Base-by-base conservation (phyloP, 1,140 invertebrate genomes). In the Conopomorpha cramerella region DNA sequence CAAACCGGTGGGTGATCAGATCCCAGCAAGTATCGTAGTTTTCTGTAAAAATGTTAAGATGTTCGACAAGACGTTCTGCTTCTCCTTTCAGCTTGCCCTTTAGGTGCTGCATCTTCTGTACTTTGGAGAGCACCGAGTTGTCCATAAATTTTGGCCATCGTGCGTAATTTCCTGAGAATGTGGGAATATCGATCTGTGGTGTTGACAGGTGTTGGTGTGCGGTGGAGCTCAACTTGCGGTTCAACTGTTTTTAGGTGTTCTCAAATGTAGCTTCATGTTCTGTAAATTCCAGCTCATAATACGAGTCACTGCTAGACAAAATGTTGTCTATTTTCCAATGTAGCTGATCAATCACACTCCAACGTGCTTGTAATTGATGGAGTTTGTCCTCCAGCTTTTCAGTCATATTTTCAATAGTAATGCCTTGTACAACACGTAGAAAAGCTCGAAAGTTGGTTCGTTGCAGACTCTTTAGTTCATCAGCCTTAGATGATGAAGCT, bases 11-110 rank as follows among this genome's bases (percentile, higher is more conserved):
- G 16, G 3, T 33, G 2, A 33, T 8, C 2, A 33, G 17, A 3
- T 33, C 31, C 31, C 31, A 33, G 13, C 31, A 33, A n/a, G 31
- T 19, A 33, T 33, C 16, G 11, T 33, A 33, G 17, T 33, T 33
- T 13, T 33, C 31, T 4, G 31, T n/a, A 8, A n/a, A 18, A 3
- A 33, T 13, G 4, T 4, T 3, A 2, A 33, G 16, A 18, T 33
- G 31, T 19, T 33, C 16, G 6, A n/a, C n/a, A n/a, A n/a, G n/a
- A n/a, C n/a, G n/a, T n/a, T n/a, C n/a, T n/a, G n/a, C n/a, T n/a
- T n/a, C n/a, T n/a, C n/a, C n/a, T n/a, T n/a, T n/a, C n/a, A n/a
- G n/a, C n/a, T n/a, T n/a, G n/a, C n/a, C n/a, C n/a, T n/a, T n/a
- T n/a, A n/a, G n/a, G n/a, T n/a, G n/a, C n/a, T n/a, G n/a, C n/a